Evolutionary conservation across 2,113 vertebrate species (phyloP), one percentile per base, ranked within the genome.

Genomic region (Melanotaenia duboulayi): DNA sequence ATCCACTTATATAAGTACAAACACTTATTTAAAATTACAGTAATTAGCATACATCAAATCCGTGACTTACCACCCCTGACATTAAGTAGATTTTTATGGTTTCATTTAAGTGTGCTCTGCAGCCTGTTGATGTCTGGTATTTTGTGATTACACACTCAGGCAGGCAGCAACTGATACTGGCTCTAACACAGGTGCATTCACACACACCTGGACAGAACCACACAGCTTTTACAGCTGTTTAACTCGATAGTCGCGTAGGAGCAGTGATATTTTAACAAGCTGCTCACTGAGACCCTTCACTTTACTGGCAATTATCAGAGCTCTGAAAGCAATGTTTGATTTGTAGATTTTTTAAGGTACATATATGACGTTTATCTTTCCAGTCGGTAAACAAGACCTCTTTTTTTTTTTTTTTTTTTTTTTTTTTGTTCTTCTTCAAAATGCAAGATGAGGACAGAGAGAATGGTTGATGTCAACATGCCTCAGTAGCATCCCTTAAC

Each of bases 401-500:
- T 19, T n/a, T n/a, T 22, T 35, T 7, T 23, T 1, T 24, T 22
- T 35, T 7, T 23, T 1, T 24, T 19, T n/a, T n/a, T 22, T 35
- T 7, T 23, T 1, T 24, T n/a, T 7, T n/a, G 13, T 48, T 48
- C 7, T 19, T 7, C 42, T 49, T 48, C 24, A 50, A 23, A 63
- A 32, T 50, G 57, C 2, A 2, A 48, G 14, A 56, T 2, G 40
- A 71, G 57, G 39, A 22, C n/a, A 9, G 9, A 24, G 35, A 49
- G 39, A 44, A 14, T 1, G 19, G 64, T 67, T 4, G 8, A 59
- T 60, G 66, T 72, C 63, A 63, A 3, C 73, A 44, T 5, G 42
- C 20, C 75, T 74, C 65, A 25, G 82, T 76, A 78, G 71, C 89
- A 59, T 88, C 86, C 78, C 82, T 76, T 57, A 65, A 71, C 81